Base-by-base conservation (phyloP, 2,888 invertebrate species). In the Cyaniris semiargus region DNA sequence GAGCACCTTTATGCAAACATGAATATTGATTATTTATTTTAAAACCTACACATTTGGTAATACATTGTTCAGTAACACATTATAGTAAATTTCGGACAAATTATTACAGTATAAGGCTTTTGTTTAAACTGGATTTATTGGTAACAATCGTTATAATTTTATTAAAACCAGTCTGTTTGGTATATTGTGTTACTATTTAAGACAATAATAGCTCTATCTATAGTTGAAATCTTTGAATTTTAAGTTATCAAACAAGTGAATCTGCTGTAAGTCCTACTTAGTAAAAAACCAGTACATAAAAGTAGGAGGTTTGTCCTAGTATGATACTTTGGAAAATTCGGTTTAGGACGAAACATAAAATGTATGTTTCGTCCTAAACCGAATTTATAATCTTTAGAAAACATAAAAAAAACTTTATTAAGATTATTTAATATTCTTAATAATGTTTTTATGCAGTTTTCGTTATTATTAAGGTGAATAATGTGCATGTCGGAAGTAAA, bases 1-100 rank as follows among this genome's bases (percentile, higher is more conserved):
- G n/a, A n/a, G n/a, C n/a, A n/a, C n/a, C n/a, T n/a, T 74, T 74
- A 74, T 74, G 74, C 74, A 74, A 74, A 74, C 44, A 21, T 44
- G 27, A 34, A 18, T 3, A 27, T 27, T 27, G 27, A 27, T 44
- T 44, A 72, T 53, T 66, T 66, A 66, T 66, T 27, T 66, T 27
- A 66, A 66, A 66, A 66, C 27, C 27, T 31, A 66, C 27, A 66
- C 31, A 66, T 66, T 66, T 27, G 27, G 27, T 66, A 74, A 74
- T 27, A 31, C 23, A 72, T 72, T 72, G 60, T 23, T 60, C 3
- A 23, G 2, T 0, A 0, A 60, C 23, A 27, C 27, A 66, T 66
- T 31, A 66, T 31, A 66, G 66, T 66, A 66, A 66, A 66, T 66
- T 66, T 66, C 6, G 15, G 60, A 2, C 15, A 6, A 66, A 66